Base-by-base conservation (phyloP, 1,140 invertebrate genomes). In the Bombus waltoni region DNA sequence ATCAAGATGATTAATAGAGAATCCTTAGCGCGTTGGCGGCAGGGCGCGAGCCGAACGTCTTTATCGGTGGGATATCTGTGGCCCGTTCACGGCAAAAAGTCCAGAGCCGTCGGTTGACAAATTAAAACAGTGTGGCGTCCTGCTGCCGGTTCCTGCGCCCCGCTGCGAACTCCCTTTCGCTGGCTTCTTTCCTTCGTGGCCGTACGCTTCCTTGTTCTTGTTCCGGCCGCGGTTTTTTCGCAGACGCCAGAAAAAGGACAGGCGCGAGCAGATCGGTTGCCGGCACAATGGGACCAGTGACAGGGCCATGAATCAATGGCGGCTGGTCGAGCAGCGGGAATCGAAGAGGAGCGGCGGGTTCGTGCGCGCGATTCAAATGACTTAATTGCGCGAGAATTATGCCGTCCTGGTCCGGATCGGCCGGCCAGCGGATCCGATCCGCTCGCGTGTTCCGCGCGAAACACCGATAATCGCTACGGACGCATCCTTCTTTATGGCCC, bases 81-180 rank as follows among this genome's bases (percentile, higher is more conserved):
- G 74, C 10, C 44, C n/a, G 73, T 73, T 66, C 15, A 3, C 15
- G 65, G 47, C 47, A 78, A 84, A 78, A 84, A 84, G 65, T 68
- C 35, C 13, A 32, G 3, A 8, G 15, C 15, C 25, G 75, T 5
- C 62, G 66, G 74, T 78, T 84, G 82, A 84, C 82, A 84, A 84
- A 84, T 84, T 84, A 84, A 84, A 84, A 84, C 82, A 84, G 82
- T 70, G 82, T 47, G 81, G 68, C 70, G 35, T 62, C 81, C 42
- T 22, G 72, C 59, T 47, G 81, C 59, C 59, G 18, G 42, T 83
- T 59, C 72, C 57, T 32, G 32, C 38, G 47, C 10, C 82, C 82
- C 65, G 82, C 82, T 78, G 82, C 11, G 73, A 47, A 32, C 11
- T 59, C 25, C 70, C 44, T 68, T 32, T 77, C 42, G 62, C 28